These are phyloP conservation scores for Cinara cedri DNA, from an alignment of 2,888 invertebrate genomes.

Conservation along the genomic window DNA sequence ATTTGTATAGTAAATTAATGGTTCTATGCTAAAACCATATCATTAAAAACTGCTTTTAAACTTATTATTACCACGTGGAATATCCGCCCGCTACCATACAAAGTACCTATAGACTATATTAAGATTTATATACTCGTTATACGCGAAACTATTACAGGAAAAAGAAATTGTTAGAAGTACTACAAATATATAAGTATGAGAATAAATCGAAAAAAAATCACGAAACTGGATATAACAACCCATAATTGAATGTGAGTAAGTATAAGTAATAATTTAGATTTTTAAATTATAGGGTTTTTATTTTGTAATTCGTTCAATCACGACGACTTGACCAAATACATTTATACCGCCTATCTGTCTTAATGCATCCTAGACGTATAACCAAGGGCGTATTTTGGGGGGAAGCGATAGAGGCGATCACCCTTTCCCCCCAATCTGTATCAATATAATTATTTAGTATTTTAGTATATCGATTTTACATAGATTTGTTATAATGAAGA, in stretches of 20 bases:
- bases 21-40: neutral
- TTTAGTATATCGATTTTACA: no score
- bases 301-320: slow-evolving; percentile 5
- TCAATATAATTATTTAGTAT: no score
- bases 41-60: slow-evolving; percentile 31
- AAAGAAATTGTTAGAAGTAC: neutral
- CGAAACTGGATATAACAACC: neutral
- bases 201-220: no score
- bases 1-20: slow-evolving; percentile 10
- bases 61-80: neutral
- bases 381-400: no score
- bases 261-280: slow-evolving; percentile 3
- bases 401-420: no score
- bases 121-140: neutral
- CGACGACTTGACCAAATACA: neutral
- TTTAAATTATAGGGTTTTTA: slow-evolving; percentile 35
- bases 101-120: neutral
- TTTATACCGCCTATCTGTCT: neutral
- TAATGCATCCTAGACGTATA: no score
- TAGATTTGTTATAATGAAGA: no score
- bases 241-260: neutral
- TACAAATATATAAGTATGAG: neutral
- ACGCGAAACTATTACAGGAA: slow-evolving; percentile 20
- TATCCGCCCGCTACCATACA: neutral
- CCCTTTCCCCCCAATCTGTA: no score